phyloP scores from a whole-genome alignment of 2,113 vertebrate genomes.

The Toxotes chatareus region DNA sequence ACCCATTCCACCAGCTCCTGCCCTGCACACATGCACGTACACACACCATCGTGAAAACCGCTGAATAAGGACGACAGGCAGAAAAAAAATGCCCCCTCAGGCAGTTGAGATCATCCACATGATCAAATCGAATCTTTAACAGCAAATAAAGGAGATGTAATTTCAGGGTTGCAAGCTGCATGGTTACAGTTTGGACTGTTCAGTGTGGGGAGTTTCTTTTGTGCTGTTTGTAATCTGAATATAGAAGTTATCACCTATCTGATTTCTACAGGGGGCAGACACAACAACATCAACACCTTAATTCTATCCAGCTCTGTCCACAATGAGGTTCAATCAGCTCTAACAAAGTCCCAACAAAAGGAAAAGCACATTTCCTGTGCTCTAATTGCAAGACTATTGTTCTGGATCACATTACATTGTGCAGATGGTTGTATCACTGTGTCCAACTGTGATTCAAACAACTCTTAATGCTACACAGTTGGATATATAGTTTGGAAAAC shows the following conservation, averaged over 20 bases:
- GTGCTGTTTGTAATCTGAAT: conserved; percentile 9
- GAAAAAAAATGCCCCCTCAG: background rate
- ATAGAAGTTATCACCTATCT: background rate
- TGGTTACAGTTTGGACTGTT: background rate
- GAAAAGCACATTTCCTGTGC: background rate
- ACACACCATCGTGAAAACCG: background rate
- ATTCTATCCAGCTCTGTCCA: background rate
- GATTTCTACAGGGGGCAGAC: background rate
- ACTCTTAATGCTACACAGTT: background rate
- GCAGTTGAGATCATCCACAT: background rate
- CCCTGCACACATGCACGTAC: background rate
- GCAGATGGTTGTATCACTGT: background rate
- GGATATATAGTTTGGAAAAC: background rate
- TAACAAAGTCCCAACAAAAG: background rate
- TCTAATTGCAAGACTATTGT: background rate
- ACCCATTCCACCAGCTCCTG: background rate
- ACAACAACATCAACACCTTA: conserved; percentile 12
- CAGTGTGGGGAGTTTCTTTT: background rate
- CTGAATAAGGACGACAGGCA: background rate
- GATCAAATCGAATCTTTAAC: background rate
- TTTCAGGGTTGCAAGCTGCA: background rate
- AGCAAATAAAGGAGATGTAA: background rate
- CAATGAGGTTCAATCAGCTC: background rate
- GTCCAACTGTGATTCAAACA: background rate
- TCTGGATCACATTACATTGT: background rate